Evolutionary conservation across 37 sponge, comb jelly and placozoan genomes (phyloP).

Genomic region (Aplysina aerophoba): DNA sequence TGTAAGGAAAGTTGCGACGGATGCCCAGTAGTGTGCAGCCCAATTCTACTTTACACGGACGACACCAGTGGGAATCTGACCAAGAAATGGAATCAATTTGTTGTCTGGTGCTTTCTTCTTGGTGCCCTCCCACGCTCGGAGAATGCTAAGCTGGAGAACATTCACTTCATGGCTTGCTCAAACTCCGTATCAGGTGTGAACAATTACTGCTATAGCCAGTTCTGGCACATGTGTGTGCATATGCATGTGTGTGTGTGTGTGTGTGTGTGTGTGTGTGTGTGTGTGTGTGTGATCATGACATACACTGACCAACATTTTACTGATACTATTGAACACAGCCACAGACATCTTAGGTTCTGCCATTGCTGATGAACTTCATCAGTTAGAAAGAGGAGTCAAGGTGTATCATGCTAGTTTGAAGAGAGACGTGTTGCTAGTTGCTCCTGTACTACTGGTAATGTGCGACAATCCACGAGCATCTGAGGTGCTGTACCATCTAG

Average conservation of each 20-base stretch:
- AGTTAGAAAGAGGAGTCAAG: conserved; percentile 1
- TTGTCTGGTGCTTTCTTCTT: conserved; percentile 17
- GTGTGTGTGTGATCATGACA: too few relatives aligned
- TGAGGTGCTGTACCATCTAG: conserved; percentile 40
- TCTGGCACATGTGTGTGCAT: too few relatives aligned
- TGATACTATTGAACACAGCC: too few relatives aligned
- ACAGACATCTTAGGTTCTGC: conserved; percentile 1
- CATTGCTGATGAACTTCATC: conserved; percentile 24
- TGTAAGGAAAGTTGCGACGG: conserved; percentile 3
- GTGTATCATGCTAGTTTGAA: conserved; percentile 37
- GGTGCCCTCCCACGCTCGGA: conserved; percentile 20
- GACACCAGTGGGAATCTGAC: conserved; percentile 40
- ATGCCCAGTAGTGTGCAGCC: conserved; percentile 14
- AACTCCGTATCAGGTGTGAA: conserved; percentile 24
- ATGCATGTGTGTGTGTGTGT: neutral
- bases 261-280: neutral
- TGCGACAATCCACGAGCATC: conserved; percentile 50
- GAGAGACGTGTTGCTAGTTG: conserved; percentile 30
- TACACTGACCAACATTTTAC: too few relatives aligned
- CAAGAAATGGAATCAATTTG: conserved; percentile 45
- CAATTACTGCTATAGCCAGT: neutral
- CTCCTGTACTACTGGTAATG: conserved; percentile 39
- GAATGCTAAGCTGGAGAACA: conserved; percentile 20
- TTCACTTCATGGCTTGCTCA: conserved; percentile 30
- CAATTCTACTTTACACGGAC: conserved; percentile 29